phyloP scores from a whole-genome alignment of 2,888 invertebrate species.

The Apodemia arnacis region DNA sequence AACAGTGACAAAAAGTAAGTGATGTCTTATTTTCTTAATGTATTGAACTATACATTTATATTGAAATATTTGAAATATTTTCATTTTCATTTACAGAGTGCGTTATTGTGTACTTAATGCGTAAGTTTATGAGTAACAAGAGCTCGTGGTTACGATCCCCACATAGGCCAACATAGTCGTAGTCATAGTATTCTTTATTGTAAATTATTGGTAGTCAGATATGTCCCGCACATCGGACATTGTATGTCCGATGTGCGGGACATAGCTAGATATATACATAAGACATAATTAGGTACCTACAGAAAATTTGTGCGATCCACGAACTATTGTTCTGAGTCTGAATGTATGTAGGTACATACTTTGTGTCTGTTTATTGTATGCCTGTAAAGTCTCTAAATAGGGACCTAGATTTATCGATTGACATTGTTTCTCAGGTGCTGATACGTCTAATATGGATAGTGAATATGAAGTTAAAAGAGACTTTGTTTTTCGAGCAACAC shows the following conservation, averaged over 20 bases:
- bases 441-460: constrained; percentile 13
- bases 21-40: constrained; percentile 23
- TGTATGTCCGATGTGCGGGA: too few species aligned
- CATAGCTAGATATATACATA: too few species aligned
- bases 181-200: constrained; percentile 25
- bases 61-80: too few species aligned
- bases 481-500: constrained; percentile 20
- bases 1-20: constrained; percentile 24
- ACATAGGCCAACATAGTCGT: constrained; percentile 16
- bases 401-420: constrained; percentile 24
- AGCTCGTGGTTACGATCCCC: constrained; percentile 13
- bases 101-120: constrained; percentile 17
- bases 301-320: not conserved
- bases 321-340: constrained; percentile 3
- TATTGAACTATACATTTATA: constrained; percentile 18
- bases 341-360: constrained; percentile 5
- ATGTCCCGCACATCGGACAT: not conserved
- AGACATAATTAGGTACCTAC: not conserved
- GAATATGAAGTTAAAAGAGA: constrained; percentile 22
- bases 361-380: constrained; percentile 23
- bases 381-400: constrained; percentile 13
- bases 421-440: constrained; percentile 18
- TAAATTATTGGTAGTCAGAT: constrained; percentile 10
- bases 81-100: too few species aligned
- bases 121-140: constrained; percentile 24